phyloP scores from a whole-genome alignment of 1,140 invertebrate species.

The Diorhabda elongata region DNA sequence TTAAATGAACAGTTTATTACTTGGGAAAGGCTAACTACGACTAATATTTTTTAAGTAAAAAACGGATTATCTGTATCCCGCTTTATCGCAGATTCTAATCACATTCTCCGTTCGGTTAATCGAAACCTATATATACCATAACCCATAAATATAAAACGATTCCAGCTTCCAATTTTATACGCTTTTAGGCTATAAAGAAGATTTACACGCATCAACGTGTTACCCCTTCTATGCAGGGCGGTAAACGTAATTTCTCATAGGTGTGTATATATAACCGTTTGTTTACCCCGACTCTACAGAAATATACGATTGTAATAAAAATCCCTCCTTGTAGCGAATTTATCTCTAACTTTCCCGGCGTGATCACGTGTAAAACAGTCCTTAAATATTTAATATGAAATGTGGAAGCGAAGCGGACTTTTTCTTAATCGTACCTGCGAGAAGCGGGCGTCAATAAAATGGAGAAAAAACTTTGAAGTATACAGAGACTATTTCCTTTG shows the following conservation, averaged over 20 bases:
- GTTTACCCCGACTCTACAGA: not conserved
- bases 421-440: constrained; percentile 28
- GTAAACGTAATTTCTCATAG: constrained; percentile 2
- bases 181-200: not conserved
- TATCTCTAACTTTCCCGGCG: constrained; percentile 16
- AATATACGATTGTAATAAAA: constrained; percentile 18
- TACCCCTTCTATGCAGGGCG: not conserved
- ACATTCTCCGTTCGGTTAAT: not conserved
- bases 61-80: no score
- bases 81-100: not conserved
- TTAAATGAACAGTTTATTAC: no score
- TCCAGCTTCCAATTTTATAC: not conserved
- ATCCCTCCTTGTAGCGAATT: constrained; percentile 14
- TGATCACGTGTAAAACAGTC: constrained; percentile 31
- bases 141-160: not conserved
- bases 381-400: constrained; percentile 25
- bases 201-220: constrained; percentile 2
- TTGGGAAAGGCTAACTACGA: no score
- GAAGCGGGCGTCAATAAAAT: constrained; percentile 30
- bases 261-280: not conserved
- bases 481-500: constrained; percentile 27
- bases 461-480: constrained; percentile 27
- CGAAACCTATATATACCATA: not conserved
- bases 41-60: no score
- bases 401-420: constrained; percentile 20